Evolutionary conservation across 2,113 vertebrate species (phyloP), one percentile per base, ranked within the genome.

Genomic region (Paracanthobrama guichenoti): DNA sequence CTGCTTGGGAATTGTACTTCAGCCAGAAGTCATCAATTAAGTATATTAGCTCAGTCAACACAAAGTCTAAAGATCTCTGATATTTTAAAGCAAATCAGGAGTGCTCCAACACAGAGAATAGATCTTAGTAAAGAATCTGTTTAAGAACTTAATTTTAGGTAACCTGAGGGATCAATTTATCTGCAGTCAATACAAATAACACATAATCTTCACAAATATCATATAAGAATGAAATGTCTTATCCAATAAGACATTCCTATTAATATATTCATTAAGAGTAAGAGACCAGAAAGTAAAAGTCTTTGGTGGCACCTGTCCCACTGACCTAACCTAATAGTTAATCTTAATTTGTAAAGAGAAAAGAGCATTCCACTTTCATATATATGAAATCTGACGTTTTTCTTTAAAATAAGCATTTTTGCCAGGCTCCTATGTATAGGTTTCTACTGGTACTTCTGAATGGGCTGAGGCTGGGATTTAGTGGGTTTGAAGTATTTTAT

Each of bases 1-100:
- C 18, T 13, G 10, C 9, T 35, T 31, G 62, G 44, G 46, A 81
- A 9, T 50, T 81, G 79, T 67, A 35, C 26, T 53, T 69, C 16
- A 69, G 26, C 62, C 79, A 80, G 24, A 80, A 22, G 4, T 46
- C 39, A 44, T 48, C 14, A n/a, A 42, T 44, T 80, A 80, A 66
- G 13, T 28, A 64, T 46, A 79, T 81, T 69, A 69, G 39, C 59
- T 42, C 12, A 44, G 55, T 60, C 55, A 76, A 4, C 31, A 78
- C 55, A 42, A 71, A 44, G 67, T 71, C 39, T 71, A 42, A 20
- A 12, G 66, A 69, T 20, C 18, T 69, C 66, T 39, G 18, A 69
- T 69, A 69, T 69, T 67, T 67, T 35, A 31, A 67, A 35, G 7
- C 14, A 67, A 8, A 28, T 35, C 55, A 35, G 28, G 31, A 67